Base-by-base conservation (phyloP, 2,888 invertebrate genomes). In the Andrena bicolor region DNA sequence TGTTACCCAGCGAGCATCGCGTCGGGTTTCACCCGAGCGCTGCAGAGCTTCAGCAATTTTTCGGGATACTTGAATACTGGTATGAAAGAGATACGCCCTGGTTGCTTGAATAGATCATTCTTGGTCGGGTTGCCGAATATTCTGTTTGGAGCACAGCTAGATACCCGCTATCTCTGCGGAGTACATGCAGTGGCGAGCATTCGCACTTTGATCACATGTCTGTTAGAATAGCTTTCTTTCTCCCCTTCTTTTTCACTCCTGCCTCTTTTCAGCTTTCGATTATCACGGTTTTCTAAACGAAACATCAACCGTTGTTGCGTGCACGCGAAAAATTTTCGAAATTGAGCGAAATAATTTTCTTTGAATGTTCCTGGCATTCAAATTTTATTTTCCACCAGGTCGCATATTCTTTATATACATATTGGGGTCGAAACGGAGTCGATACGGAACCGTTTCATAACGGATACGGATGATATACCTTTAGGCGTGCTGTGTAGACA, bases 91-190 rank as follows among this genome's bases (percentile, higher is more conserved):
- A 69, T 30, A 63, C 60, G 51, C 64, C 51, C 68, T 49, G 65
- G 76, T 80, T 80, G 72, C 73, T 83, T 72, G 80, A 83, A 80
- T 77, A 63, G 74, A 83, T 83, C 75, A 75, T 80, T 70, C 68
- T 61, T 35, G 65, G 77, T 56, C 63, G 53, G 53, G 28, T 16
- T 69, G 70, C 48, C 70, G 68, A 58, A 79, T 66, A 63, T 73
- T 79, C 78, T 41, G 35, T 60, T 26, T 65, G 32, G 28, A 61
- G 56, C 60, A 61, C 64, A 70, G 68, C 26, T 68, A 49, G 60
- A 71, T 75, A 70, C 65, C 56, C 58, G 32, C n/a, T 60, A 68
- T 53, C 51, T 20, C 41, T 48, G 49, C 69, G 10, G 7, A n/a
- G n/a, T 61, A 70, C 65, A 58, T 30, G 61, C 56, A 79, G 63